A percentile compares a stretch with the other conserved stretches of the same genome.
phyloP scores from a whole-genome alignment of 2,888 invertebrate species.

The Tetheella fluctuosa region DNA sequence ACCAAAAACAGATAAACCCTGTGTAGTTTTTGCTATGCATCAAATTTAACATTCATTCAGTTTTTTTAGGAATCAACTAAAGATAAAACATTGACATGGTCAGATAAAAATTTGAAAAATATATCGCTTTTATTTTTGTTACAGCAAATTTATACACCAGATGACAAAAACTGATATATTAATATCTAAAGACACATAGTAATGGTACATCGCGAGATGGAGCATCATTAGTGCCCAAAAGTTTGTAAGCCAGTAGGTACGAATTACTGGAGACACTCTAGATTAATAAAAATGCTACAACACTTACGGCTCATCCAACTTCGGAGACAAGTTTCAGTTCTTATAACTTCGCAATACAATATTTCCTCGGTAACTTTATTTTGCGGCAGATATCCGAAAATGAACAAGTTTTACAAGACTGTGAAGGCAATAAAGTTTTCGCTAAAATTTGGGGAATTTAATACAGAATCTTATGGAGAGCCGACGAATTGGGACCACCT shows the following conservation, averaged over 20 bases:
- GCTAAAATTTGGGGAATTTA: conserved; percentile 46
- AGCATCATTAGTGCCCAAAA: neutral
- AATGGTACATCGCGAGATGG: neutral
- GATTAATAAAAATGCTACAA: conserved; percentile 25
- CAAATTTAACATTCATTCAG: too few species aligned
- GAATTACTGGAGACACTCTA: conserved; percentile 13
- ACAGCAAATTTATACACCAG: neutral
- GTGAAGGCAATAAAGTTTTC: conserved; percentile 58
- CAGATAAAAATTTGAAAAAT: too few species aligned
- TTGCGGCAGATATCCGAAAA: conserved; percentile 51
- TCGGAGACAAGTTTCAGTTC: conserved; percentile 35
- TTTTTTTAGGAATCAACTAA: too few species aligned
- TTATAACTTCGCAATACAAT: conserved; percentile 56
- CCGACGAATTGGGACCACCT: conserved; percentile 51
- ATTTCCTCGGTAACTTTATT: conserved; percentile 54
- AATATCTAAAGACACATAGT: neutral
- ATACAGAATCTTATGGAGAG: conserved; percentile 46
- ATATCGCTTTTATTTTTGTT: neutral
- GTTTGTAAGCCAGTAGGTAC: conserved; percentile 11
- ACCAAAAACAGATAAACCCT: too few species aligned
- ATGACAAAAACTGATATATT: neutral
- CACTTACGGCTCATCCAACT: conserved; percentile 32
- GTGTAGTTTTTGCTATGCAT: too few species aligned
- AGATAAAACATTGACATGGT: too few species aligned
- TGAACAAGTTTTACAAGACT: conserved; percentile 60